These are phyloP conservation scores for Halichondria panicea DNA, from an alignment of 37 sponge, comb jelly and placozoan genomes.

Conservation along the genomic window DNA sequence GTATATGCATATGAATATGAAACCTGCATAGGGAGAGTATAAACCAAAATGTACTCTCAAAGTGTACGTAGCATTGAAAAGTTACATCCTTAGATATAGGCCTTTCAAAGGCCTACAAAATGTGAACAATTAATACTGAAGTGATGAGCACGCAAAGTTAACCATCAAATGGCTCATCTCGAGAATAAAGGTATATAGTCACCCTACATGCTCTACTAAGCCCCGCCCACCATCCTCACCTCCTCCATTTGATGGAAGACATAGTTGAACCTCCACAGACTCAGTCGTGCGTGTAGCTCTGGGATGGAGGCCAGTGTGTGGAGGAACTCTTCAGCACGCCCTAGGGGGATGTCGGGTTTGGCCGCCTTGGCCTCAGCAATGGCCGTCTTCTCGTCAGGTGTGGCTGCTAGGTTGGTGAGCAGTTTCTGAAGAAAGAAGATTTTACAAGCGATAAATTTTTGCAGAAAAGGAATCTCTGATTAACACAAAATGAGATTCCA, in stretches of 20 bases:
- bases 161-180: too few relatives aligned
- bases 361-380: slow-evolving; percentile 70
- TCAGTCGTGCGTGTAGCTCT: slow-evolving; percentile 80
- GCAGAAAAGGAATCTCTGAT: neutral
- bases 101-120: too few relatives aligned
- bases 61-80: too few relatives aligned
- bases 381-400: slow-evolving; percentile 73
- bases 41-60: too few relatives aligned
- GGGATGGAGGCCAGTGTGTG: slow-evolving; percentile 86
- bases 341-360: slow-evolving; percentile 83
- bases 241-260: slow-evolving; percentile 80
- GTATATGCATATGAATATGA: too few relatives aligned
- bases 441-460: too few relatives aligned
- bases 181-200: too few relatives aligned
- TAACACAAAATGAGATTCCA: neutral
- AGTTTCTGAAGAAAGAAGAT: slow-evolving; percentile 51
- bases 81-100: too few relatives aligned
- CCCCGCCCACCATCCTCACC: slow-evolving; percentile 16
- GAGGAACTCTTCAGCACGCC: slow-evolving; percentile 87
- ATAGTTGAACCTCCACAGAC: slow-evolving; percentile 86
- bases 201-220: too few relatives aligned
- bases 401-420: slow-evolving; percentile 73
- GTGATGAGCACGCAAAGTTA: too few relatives aligned
- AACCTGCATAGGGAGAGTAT: too few relatives aligned
- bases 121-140: too few relatives aligned